Evolutionary conservation across 2,797 vertebrate species (phyloP).

Genomic region (Falco columbarius): DNA sequence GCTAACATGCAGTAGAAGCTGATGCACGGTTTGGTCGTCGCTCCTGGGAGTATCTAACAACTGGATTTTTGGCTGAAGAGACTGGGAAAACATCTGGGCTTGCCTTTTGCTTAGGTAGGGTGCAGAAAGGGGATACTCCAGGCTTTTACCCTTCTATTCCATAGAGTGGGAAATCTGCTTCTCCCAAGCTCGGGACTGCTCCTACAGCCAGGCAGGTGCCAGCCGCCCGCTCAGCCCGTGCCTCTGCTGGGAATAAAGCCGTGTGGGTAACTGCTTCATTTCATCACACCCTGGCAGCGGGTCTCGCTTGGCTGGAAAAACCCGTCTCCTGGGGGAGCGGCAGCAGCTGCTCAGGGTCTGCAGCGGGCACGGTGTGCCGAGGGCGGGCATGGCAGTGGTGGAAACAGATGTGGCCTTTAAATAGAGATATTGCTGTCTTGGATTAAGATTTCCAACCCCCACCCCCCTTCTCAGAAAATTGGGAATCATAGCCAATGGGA

Average conservation of each 20-base stretch:
- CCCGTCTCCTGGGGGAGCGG: accelerated
- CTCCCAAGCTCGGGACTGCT: background rate
- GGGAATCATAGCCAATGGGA: accelerated
- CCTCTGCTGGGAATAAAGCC: background rate
- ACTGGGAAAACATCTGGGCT: background rate
- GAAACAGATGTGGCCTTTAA: conserved; percentile 9
- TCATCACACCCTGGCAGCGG: background rate
- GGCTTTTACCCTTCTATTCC: background rate
- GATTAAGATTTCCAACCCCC: background rate
- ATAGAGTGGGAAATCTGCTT: background rate
- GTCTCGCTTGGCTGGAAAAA: background rate
- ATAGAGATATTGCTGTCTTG: background rate
- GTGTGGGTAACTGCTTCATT: background rate
- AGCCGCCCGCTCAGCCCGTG: background rate
- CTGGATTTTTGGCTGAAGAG: background rate
- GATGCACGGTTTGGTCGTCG: background rate
- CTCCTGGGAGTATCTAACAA: background rate
- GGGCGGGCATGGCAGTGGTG: background rate
- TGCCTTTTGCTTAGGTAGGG: background rate
- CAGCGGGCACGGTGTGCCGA: background rate
- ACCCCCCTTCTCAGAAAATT: background rate
- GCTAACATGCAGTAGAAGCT: background rate
- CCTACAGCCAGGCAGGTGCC: background rate
- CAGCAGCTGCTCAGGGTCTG: background rate
- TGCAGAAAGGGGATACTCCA: background rate